These are phyloP conservation scores for Sinodicranocentrus sp. DNA, from an alignment of 2,888 invertebrate species.

Conservation along the genomic window DNA sequence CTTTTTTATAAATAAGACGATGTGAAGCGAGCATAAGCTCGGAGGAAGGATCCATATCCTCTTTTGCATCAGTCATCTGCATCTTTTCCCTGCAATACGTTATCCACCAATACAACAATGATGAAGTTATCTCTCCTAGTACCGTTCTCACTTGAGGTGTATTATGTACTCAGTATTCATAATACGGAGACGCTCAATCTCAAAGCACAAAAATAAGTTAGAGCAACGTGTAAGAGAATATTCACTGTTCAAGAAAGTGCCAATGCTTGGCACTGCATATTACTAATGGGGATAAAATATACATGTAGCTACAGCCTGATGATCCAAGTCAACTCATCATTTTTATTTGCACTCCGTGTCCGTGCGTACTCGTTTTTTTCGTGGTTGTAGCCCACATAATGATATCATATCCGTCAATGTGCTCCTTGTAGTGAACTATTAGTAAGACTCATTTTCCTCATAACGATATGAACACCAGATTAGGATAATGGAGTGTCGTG, in stretches of 20 bases:
- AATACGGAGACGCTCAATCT: too few relatives aligned
- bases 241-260: too few relatives aligned
- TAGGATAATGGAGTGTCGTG: constrained; percentile 4
- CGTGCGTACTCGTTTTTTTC: constrained; percentile 5
- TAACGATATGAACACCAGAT: background rate
- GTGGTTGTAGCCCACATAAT: constrained; percentile 7
- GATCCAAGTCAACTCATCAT: background rate
- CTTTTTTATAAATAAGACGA: background rate
- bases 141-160: too few relatives aligned
- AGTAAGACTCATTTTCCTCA: background rate
- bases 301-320: background rate
- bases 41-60: background rate
- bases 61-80: constrained; percentile 13
- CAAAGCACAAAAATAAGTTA: too few relatives aligned
- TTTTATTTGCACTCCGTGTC: constrained; percentile 5
- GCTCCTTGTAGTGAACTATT: background rate
- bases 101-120: too few relatives aligned
- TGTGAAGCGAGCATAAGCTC: background rate
- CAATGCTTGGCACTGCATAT: too few relatives aligned
- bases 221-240: too few relatives aligned
- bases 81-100: background rate
- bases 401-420: constrained; percentile 9
- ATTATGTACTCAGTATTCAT: too few relatives aligned
- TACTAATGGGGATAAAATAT: background rate
- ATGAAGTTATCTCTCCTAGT: too few relatives aligned